phyloP scores from a whole-genome alignment of 2,888 invertebrate genomes.

The Troglohyphantes excavatus region DNA sequence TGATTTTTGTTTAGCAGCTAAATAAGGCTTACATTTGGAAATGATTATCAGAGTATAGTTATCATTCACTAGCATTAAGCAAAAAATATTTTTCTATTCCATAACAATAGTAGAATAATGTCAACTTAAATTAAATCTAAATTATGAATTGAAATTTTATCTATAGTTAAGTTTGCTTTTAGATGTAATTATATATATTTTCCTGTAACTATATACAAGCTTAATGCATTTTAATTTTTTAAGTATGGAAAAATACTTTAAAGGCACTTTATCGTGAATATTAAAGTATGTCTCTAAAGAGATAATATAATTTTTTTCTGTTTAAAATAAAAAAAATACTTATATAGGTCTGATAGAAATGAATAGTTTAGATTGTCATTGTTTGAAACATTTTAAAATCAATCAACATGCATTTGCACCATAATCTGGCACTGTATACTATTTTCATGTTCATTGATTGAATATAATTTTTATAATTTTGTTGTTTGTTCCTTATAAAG shows the following conservation, averaged over 20 bases:
- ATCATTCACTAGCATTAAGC: not conserved
- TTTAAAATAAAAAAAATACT: no score
- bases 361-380: no score
- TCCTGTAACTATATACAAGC: not conserved
- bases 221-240: no score
- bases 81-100: not conserved
- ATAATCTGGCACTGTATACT: constrained; percentile 35
- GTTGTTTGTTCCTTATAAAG: not conserved
- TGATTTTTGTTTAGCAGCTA: not conserved
- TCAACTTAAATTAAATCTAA: not conserved
- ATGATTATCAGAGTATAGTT: no score
- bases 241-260: no score
- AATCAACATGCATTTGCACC: constrained; percentile 23
- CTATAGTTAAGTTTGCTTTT: not conserved
- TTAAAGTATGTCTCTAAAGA: no score
- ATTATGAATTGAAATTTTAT: not conserved
- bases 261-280: no score
- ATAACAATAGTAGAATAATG: not conserved
- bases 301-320: no score
- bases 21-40: not conserved
- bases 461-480: constrained; percentile 36
- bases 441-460: constrained; percentile 38
- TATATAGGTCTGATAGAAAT: no score
- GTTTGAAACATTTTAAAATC: not conserved
- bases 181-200: not conserved